These are phyloP conservation scores for Macrophya annulata DNA, from an alignment of 2,888 invertebrate species.

Conservation along the genomic window DNA sequence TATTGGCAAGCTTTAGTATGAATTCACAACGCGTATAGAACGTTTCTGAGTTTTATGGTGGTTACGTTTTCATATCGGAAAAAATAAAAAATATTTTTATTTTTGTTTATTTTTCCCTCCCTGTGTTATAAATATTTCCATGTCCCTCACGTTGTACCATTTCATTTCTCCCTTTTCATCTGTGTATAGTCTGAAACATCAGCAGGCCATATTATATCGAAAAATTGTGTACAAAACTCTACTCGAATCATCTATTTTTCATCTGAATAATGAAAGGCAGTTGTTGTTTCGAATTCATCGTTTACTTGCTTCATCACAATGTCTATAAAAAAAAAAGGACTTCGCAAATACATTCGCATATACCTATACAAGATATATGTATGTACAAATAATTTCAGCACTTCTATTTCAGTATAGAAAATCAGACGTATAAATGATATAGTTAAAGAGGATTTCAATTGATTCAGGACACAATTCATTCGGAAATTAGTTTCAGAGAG, in stretches of 20 bases:
- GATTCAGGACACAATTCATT: background rate
- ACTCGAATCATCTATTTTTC: background rate
- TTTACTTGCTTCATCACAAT: background rate
- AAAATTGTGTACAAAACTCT: background rate
- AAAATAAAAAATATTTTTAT: background rate
- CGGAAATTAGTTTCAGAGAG: background rate
- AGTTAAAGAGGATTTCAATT: background rate
- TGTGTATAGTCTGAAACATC: background rate
- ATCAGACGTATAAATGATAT: background rate
- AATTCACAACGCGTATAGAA: slow-evolving; percentile 4
- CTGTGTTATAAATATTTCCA: background rate
- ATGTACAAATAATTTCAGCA: background rate
- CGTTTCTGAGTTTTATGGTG: background rate
- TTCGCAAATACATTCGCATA: too few relatives aligned
- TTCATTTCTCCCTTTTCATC: background rate
- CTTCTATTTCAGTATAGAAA: background rate
- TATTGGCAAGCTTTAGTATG: background rate
- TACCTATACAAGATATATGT: too few relatives aligned
- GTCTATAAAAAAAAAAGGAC: too few relatives aligned
- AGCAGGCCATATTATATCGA: slow-evolving; percentile 28
- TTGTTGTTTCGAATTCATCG: background rate
- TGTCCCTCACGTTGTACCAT: background rate
- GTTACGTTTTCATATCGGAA: slow-evolving; percentile 10
- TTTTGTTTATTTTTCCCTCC: too few relatives aligned
- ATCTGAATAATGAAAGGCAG: background rate